Evolutionary conservation across 2,113 vertebrate genomes (phyloP), one percentile per base, ranked within the genome.

Genomic region (Festucalex cinctus): DNA sequence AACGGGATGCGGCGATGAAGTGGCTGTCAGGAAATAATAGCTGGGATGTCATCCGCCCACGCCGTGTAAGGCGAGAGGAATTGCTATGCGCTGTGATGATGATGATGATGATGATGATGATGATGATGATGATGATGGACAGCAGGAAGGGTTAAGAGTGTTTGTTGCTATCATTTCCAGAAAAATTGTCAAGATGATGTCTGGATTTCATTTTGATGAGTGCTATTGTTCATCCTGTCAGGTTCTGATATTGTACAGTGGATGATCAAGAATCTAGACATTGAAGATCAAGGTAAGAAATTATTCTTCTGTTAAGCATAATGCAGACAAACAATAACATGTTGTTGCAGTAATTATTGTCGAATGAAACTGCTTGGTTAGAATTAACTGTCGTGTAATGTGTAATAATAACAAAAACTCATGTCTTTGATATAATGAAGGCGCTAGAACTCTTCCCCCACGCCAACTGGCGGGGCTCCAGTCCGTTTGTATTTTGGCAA

Each of bases 231-330:
- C 79, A 86, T 66, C 88, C 0, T 80, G 87, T 66, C 88, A 98
- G 96, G 96, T 85, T 95, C 96, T 78, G 96, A 98, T 69, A 98
- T 98, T 86, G 95, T 98, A 84, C 96, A 98, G 32, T 98, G 96
- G 96, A 93, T 98, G 93, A 93, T 94, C 74, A 98, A 96, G 93
- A 97, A 98, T 79, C 91, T 98, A 85, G 94, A 91, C 58, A 96
- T 98, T 84, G 96, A 98, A 88, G 96, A 98, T 75, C 96, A 94
- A 95, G 96, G 96, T 98, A 95, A 75, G 56, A 37, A 19, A 22
- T 41, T n/a, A 60, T 39, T 37, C 20, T 3, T 19, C 36, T 3
- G 9, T 1, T 9, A 2, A 54, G 22, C 9, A 46, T 41, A 9
- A 32, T 32, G 28, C 28, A 32, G 2, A 32, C 28, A 32, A 32